Evolutionary conservation across 2,888 invertebrate genomes (phyloP).

Genomic region (Machimus rusticus): DNA sequence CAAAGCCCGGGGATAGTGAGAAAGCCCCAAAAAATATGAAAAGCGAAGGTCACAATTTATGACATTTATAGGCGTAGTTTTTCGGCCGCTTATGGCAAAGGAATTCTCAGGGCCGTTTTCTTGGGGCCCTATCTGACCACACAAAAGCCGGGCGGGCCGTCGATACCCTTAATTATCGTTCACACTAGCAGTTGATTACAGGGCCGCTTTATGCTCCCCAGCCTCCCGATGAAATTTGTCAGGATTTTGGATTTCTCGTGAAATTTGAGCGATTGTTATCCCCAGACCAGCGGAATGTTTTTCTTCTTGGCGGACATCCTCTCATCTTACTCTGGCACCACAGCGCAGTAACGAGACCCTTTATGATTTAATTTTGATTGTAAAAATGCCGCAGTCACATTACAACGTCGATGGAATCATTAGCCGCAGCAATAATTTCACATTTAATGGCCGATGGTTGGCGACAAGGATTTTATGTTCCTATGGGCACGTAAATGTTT

Average conservation of each 20-base stretch:
- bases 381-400: not conserved
- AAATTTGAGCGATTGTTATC: not conserved
- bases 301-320: not conserved
- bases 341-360: not conserved
- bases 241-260: not conserved
- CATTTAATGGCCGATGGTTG: not conserved
- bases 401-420: not conserved
- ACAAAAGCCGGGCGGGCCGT: conserved; percentile 16
- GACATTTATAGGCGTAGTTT: conserved; percentile 7
- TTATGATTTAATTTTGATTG: not conserved
- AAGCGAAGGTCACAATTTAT: conserved; percentile 20
- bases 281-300: not conserved
- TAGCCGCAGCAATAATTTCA: not conserved
- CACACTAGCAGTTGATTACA: conserved; percentile 32
- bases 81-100: not conserved
- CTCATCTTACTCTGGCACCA: not conserved
- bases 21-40: conserved; percentile 21
- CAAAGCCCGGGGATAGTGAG: not conserved
- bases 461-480: not conserved
- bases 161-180: conserved; percentile 17
- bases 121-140: not conserved
- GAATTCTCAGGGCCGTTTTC: not conserved
- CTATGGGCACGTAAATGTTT: not conserved
- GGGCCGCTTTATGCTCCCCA: not conserved
- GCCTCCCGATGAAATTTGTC: conserved; percentile 25